phyloP scores from a whole-genome alignment of 1,140 invertebrate genomes.

The Papilio helenus region DNA sequence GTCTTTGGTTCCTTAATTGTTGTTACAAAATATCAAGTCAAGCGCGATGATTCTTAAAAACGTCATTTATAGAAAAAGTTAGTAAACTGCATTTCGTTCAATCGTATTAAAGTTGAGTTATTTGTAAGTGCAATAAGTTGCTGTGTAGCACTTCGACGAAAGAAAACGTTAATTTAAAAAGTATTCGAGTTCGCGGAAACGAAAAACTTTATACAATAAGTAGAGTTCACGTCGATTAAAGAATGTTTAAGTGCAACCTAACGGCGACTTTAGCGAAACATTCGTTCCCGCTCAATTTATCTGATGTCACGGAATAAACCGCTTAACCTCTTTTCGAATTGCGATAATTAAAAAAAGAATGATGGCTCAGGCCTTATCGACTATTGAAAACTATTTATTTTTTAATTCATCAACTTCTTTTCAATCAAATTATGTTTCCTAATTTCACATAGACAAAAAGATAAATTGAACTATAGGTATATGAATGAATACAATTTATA shows the following conservation, averaged over 20 bases:
- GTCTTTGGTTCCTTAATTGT: too few species aligned
- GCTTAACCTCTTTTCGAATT: slow-evolving; percentile 33
- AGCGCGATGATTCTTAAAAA: neutral
- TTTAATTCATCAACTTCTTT: neutral
- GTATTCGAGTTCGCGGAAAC: neutral
- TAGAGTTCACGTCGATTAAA: slow-evolving; percentile 25
- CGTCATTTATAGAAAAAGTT: neutral
- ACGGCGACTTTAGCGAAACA: slow-evolving; percentile 31
- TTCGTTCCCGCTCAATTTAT: slow-evolving; percentile 32
- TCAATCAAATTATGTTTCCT: neutral
- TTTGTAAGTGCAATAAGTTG: neutral
- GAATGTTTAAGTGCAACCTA: slow-evolving; percentile 27
- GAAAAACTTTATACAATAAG: slow-evolving; percentile 18
- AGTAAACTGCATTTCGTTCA: neutral
- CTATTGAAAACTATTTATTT: neutral
- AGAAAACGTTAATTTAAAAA: slow-evolving; percentile 15
- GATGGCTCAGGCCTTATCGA: neutral
- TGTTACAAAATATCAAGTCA: neutral
- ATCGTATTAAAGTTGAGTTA: slow-evolving; percentile 3
- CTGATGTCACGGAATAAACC: slow-evolving; percentile 33
- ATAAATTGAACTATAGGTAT: neutral
- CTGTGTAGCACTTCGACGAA: neutral
- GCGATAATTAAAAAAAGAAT: slow-evolving; percentile 20
- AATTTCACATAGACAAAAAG: neutral
- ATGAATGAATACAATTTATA: neutral